A percentile compares a stretch with the other conserved stretches of the same genome.
These are phyloP conservation scores for Pangasianodon hypophthalmus DNA, from an alignment of 2,113 vertebrate species.

Conservation along the genomic window DNA sequence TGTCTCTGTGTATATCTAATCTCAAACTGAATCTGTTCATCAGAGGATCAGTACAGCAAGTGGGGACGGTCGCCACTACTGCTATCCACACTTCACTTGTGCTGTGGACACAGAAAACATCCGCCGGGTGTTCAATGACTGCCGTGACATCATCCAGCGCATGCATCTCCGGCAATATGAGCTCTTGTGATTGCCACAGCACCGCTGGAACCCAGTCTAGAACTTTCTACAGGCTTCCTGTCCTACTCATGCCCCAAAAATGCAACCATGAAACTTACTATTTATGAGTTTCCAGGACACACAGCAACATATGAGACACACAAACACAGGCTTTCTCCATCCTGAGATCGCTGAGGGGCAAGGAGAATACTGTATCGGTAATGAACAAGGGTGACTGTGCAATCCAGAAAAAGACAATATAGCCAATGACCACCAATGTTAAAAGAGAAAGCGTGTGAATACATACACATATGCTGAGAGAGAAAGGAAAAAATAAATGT, in stretches of 20 bases:
- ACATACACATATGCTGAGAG: conserved; percentile 41
- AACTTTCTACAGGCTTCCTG: conserved; percentile 35
- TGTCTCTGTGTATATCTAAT: not conserved
- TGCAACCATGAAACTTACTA: conserved; percentile 41
- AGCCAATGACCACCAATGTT: conserved; percentile 49
- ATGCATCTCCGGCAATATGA: conserved; percentile 99
- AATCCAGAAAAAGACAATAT: conserved; percentile 44
- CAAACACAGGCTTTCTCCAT: conserved; percentile 52
- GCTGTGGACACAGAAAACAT: conserved; percentile 99
- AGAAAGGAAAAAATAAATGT: conserved; percentile 51
- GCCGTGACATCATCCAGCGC: conserved; percentile 99
- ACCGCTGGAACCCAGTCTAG: conserved; percentile 39
- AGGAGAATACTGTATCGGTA: conserved; percentile 47
- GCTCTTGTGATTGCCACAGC: conserved; percentile 90
- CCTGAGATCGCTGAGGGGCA: conserved; percentile 52
- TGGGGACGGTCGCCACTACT: conserved; percentile 95
- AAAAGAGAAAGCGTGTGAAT: conserved; percentile 41
- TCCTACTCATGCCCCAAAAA: conserved; percentile 54
- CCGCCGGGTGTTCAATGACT: conserved; percentile 98
- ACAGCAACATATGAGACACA: conserved; percentile 45
- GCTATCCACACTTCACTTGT: conserved; percentile 98
- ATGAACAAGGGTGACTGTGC: conserved; percentile 41
- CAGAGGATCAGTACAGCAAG: conserved; percentile 99
- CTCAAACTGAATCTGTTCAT: conserved; percentile 36
- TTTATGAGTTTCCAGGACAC: conserved; percentile 40